Evolutionary conservation across 2,888 invertebrate genomes (phyloP).

Genomic region (Parthenolecanium corni): DNA sequence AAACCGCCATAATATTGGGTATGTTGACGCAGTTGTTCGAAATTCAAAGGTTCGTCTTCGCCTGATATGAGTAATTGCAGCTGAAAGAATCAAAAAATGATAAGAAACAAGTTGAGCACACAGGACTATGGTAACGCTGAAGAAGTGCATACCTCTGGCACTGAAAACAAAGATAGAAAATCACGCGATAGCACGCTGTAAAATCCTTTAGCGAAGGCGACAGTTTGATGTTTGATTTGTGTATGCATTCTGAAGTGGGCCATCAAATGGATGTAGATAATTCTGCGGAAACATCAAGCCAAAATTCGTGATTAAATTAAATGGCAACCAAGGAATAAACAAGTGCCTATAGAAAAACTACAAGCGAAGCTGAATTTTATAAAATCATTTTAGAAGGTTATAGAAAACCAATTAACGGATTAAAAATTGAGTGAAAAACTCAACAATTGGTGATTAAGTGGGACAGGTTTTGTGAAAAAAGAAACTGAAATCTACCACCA

Average conservation of each 20-base stretch:
- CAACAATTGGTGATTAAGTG: no score
- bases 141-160: slow-evolving; percentile 60
- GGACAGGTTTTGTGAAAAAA: no score
- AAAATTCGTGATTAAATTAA: background rate
- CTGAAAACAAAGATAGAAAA: slow-evolving; percentile 88
- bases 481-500: no score
- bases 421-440: no score
- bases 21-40: slow-evolving; percentile 73
- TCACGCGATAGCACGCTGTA: slow-evolving; percentile 88
- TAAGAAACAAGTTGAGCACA: background rate
- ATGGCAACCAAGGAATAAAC: no score
- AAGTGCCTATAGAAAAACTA: no score
- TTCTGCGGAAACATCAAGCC: slow-evolving; percentile 45
- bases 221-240: slow-evolving; percentile 93
- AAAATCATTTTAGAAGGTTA: no score
- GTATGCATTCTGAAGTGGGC: slow-evolving; percentile 97
- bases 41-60: slow-evolving; percentile 84
- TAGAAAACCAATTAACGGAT: no score
- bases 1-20: slow-evolving; percentile 99
- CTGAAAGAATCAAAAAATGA: slow-evolving; percentile 12
- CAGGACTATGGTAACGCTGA: background rate
- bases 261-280: slow-evolving; percentile 96
- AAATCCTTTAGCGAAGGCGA: slow-evolving; percentile 92
- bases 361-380: no score
- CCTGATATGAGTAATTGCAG: slow-evolving; percentile 73